These are phyloP conservation scores for Cygnus buccinator DNA, from an alignment of 2,113 vertebrate genomes.

Conservation along the genomic window DNA sequence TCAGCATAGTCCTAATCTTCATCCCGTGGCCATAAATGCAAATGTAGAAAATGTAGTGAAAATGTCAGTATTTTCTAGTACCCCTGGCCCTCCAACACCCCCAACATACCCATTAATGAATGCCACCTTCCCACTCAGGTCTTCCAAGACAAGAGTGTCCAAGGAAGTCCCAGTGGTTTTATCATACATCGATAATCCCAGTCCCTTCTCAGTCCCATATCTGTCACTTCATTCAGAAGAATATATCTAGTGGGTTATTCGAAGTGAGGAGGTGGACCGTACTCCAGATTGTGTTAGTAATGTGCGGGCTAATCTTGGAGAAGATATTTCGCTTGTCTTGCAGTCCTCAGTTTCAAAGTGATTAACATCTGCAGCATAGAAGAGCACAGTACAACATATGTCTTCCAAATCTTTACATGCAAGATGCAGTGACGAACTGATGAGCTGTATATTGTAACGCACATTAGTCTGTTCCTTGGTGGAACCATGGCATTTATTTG, in stretches of 20 bases:
- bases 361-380: background rate
- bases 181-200: too few species aligned
- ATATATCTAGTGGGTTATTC: background rate
- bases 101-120: rapidly evolving
- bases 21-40: background rate
- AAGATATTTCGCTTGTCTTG: background rate
- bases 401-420: background rate
- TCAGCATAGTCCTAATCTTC: background rate
- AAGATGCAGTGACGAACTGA: background rate
- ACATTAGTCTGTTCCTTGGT: background rate
- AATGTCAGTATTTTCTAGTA: rapidly evolving
- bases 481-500: background rate
- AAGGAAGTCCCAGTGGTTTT: background rate
- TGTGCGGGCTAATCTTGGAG: background rate
- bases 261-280: background rate
- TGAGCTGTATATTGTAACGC: background rate
- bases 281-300: background rate
- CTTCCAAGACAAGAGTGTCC: background rate
- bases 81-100: too few species aligned
- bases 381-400: background rate
- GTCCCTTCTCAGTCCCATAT: background rate
- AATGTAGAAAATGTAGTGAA: background rate
- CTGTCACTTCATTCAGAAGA: background rate
- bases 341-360: background rate
- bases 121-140: background rate